Base-by-base conservation (phyloP, 2,797 vertebrate genomes). In the Petrocephalus schoutedeni region DNA sequence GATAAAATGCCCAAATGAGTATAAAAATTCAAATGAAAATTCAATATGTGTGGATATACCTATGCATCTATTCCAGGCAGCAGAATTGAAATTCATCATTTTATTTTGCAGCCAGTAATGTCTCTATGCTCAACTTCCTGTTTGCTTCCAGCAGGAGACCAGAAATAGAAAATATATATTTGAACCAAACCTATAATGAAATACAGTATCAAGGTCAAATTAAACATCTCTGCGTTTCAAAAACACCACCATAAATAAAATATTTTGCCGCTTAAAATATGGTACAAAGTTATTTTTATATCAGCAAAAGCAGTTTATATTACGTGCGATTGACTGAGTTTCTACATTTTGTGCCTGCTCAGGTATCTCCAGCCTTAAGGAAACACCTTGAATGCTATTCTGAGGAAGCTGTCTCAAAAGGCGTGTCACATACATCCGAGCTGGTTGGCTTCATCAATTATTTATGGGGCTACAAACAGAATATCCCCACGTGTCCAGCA, bases 281-380 rank as follows among this genome's bases (percentile, higher is more conserved):
- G 90, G 19, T 58, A 91, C 92, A 91, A 87, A 9, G 89, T 88
- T 93, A 93, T 93, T 92, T 95, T 95, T 94, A 92, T 91, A 93
- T 91, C 89, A 87, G 91, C 91, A 89, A 92, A 91, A 91, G 90
- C 91, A 91, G 93, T 94, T 94, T 95, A 91, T 89, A 91, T 96
- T 95, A 93, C 95, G 94, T 89, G 91, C 91, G 71, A 96, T 96
- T 88, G 95, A 96, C 95, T 91, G 91, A 89, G 91, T 91, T 87
- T 91, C 90, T 90, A 87, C 88, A 93, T 93, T 92, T 95, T 93
- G 90, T 93, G 93, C 92, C 91, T 64, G 88, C 92, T 95, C 93
- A 93, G 94, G 93, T 95, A 94, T 95, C 95, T 90, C 93, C 88
- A 77, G 91, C 91, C 91, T 91, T 92, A 93, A 93, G 92, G 91